A percentile compares a stretch with the other conserved stretches of the same genome.
These are phyloP conservation scores for Epinephelus moara DNA, from an alignment of 2,113 vertebrate species.

Conservation along the genomic window DNA sequence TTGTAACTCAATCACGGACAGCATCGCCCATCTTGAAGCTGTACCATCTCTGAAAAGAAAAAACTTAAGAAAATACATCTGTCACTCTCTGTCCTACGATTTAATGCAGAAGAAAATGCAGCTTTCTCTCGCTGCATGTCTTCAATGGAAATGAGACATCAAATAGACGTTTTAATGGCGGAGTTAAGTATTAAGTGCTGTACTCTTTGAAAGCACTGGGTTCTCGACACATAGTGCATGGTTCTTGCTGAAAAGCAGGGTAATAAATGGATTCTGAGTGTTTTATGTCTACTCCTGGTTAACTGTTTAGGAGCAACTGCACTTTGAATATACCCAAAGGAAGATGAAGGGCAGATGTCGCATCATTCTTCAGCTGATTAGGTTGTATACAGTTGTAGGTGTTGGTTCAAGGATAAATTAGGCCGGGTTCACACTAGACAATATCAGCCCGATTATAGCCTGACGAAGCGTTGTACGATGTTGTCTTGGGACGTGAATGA, in stretches of 20 bases:
- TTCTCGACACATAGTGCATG: neutral
- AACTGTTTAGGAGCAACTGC: neutral
- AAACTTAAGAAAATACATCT: conserved; percentile 1
- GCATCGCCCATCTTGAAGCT: neutral
- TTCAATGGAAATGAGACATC: conserved; percentile 6
- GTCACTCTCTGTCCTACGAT: neutral
- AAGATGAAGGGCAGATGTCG: too few relatives aligned
- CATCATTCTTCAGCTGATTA: too few relatives aligned
- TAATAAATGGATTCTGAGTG: neutral
- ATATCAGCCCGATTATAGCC: too few relatives aligned
- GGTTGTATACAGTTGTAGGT: too few relatives aligned
- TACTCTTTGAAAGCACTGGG: conserved; percentile 1
- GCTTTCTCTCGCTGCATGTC: neutral
- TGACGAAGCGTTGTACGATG: too few relatives aligned
- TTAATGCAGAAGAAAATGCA: neutral
- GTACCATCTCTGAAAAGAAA: neutral
- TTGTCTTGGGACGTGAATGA: too few relatives aligned
- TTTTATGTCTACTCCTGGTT: neutral
- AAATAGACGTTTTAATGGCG: neutral
- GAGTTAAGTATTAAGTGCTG: conserved; percentile 5
- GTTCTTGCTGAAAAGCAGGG: neutral
- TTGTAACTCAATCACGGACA: conserved; percentile 9
- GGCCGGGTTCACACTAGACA: too few relatives aligned
- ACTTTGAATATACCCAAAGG: too few relatives aligned
- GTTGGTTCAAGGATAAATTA: too few relatives aligned